phyloP scores from a whole-genome alignment of 2,113 vertebrate genomes.

The Parus major region DNA sequence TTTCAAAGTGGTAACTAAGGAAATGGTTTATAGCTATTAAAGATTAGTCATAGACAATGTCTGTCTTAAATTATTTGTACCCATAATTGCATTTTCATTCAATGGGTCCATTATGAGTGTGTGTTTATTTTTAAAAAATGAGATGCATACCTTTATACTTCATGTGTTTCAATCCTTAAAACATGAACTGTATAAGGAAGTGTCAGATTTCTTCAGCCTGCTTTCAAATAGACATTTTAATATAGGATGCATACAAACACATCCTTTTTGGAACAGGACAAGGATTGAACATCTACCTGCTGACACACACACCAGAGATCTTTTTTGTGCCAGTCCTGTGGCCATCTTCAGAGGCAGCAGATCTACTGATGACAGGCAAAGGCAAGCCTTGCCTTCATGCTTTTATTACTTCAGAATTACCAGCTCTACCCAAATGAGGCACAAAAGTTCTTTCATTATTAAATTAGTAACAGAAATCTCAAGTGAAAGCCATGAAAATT shows the following conservation, averaged over 20 bases:
- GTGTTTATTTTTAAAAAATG: neutral
- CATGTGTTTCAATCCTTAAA: neutral
- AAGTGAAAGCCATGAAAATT: neutral
- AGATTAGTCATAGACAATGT: neutral
- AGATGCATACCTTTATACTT: neutral
- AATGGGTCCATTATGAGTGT: neutral
- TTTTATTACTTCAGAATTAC: neutral
- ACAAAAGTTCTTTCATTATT: neutral
- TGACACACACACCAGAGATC: neutral
- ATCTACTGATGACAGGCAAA: neutral
- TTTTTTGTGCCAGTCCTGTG: neutral
- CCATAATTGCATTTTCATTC: neutral
- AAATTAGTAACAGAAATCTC: neutral
- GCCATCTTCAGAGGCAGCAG: neutral
- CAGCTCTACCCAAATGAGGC: neutral
- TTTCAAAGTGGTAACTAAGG: neutral
- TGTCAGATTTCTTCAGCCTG: neutral
- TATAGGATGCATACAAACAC: neutral
- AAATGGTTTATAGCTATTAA: neutral
- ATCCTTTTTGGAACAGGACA: neutral
- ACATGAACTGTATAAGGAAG: neutral
- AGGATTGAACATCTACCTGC: neutral
- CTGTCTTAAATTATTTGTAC: neutral
- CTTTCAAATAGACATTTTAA: neutral
- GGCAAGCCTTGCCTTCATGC: neutral